Conservation (phyloP, 2,888 invertebrate genomes). For the Tuberolachnus salignus region DNA sequence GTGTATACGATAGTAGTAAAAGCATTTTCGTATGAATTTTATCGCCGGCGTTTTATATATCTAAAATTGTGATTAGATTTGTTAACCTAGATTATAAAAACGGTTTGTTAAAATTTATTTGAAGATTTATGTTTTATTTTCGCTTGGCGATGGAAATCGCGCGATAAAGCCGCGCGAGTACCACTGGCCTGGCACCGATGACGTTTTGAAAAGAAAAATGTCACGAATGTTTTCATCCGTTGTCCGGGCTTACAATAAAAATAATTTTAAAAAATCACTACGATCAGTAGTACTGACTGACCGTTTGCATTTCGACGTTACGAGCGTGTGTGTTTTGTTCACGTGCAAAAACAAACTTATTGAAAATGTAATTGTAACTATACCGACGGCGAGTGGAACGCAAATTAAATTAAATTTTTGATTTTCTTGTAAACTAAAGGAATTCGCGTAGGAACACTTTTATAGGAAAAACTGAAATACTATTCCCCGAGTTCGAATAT, state of each 20-base stretch:
- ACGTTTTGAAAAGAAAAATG: neutral
- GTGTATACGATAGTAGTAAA: neutral
- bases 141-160: neutral
- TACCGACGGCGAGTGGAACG: no score
- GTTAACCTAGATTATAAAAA: conserved; percentile 10
- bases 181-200: neutral
- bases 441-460: no score
- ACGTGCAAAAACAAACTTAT: neutral
- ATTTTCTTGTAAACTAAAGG: no score
- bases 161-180: neutral
- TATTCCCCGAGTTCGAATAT: no score
- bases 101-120: neutral
- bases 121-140: neutral
- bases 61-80: neutral
- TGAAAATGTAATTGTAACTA: no score
- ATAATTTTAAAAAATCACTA: neutral
- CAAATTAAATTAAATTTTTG: no score
- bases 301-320: neutral
- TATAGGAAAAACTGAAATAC: no score
- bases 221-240: neutral
- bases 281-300: neutral
- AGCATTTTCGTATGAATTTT: neutral
- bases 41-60: neutral
- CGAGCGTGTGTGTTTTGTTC: neutral
- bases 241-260: neutral